Conservation (phyloP, 2,797 vertebrate species). For the Astyanax mexicanus region DNA sequence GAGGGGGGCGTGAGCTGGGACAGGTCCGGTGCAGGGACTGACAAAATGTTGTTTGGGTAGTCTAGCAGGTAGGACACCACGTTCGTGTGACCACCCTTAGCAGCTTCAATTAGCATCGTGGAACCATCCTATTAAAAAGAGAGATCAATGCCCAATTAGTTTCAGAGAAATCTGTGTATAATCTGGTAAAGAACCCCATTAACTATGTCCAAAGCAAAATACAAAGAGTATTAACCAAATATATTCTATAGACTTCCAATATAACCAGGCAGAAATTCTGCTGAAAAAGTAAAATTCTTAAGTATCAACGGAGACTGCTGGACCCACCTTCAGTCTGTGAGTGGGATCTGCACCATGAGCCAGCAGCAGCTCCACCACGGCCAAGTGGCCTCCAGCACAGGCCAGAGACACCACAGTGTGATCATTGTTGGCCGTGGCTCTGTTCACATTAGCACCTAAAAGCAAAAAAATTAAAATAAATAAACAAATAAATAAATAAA, state of each 20-base stretch:
- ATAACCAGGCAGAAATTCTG: no score
- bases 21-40: slow-evolving; percentile 91
- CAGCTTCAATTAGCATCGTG: slow-evolving; percentile 99
- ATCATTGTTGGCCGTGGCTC: slow-evolving; percentile 97
- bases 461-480: background rate
- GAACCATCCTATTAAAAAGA: slow-evolving; percentile 88
- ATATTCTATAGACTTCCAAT: no score
- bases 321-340: slow-evolving; percentile 95
- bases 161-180: background rate
- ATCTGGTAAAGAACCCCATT: background rate
- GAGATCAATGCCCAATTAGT: slow-evolving; percentile 15
- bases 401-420: slow-evolving; percentile 98
- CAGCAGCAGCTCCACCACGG: slow-evolving; percentile 95
- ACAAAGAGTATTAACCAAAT: background rate
- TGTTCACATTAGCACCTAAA: slow-evolving; percentile 97
- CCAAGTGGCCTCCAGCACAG: slow-evolving; percentile 96
- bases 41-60: slow-evolving; percentile 97
- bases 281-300: background rate
- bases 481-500: no score
- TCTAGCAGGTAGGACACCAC: slow-evolving; percentile 99
- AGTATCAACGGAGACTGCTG: background rate
- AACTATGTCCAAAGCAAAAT: background rate
- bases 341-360: slow-evolving; percentile 98
- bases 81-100: slow-evolving; percentile 98
- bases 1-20: slow-evolving; percentile 95